Evolutionary conservation across 2,888 invertebrate species (phyloP).

Genomic region (Aspidiotus destructor): DNA sequence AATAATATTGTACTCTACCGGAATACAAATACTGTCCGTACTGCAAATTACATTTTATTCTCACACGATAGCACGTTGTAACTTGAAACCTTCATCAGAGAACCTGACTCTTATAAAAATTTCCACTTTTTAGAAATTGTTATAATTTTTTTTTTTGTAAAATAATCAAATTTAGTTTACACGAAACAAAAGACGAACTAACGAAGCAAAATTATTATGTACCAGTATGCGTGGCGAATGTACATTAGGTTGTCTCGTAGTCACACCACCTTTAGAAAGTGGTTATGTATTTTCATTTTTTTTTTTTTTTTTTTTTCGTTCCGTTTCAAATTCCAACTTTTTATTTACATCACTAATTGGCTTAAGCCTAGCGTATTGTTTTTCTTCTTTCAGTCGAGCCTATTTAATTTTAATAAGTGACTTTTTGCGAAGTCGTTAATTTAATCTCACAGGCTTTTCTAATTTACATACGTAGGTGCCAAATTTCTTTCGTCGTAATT

Average conservation of each 20-base stretch:
- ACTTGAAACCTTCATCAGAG: no score
- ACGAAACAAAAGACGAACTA: conserved; percentile 1
- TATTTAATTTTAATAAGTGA: neutral
- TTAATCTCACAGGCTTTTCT: conserved; percentile 7
- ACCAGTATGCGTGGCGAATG: neutral
- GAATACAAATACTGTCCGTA: no score
- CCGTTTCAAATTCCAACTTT: neutral
- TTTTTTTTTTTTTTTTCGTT: neutral
- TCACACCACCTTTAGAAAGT: neutral
- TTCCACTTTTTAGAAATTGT: neutral
- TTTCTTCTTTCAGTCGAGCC: neutral
- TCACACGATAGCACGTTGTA: no score
- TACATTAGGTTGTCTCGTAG: neutral
- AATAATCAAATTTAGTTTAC: neutral
- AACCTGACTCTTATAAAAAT: neutral
- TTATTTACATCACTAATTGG: conserved; percentile 4
- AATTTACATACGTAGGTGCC: conserved; percentile 20
- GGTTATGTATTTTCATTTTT: neutral
- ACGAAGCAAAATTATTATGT: conserved; percentile 1
- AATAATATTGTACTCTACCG: no score
- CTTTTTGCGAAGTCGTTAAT: neutral
- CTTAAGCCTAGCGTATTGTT: neutral
- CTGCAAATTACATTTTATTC: no score
- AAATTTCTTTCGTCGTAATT: conserved; percentile 13
- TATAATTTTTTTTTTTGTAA: neutral